Evolutionary conservation across 2,113 vertebrate species (phyloP), one percentile per base, ranked within the genome.

Genomic region (Azemiops feae): DNA sequence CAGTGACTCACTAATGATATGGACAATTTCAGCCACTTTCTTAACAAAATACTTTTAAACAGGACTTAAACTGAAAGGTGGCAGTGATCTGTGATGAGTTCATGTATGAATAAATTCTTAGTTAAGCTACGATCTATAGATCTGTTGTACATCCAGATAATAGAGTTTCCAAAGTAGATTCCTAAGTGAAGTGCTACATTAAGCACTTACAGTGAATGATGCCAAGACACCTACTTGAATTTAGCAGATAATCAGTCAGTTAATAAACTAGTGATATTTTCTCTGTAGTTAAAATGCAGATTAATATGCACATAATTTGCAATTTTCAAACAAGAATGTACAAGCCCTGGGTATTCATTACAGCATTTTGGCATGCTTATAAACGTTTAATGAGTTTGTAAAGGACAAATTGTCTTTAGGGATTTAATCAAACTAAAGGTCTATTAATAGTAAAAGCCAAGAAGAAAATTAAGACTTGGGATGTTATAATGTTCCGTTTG

Each of bases 341-440:
- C 92, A 96, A 93, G 93, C 86, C 95, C 91, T 45, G 27, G 93
- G 94, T 96, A 96, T 96, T 96, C 95, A 96, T 94, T 96, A 96
- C 95, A 93, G 94, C 96, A 97, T 94, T 95, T 93, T 97, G 98
- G 98, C 96, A 93, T 91, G 88, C 64, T 47, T 90, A 95, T 97
- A 97, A 97, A 97, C 96, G 95, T 96, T 96, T 97, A 97, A 94
- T 97, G 97, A 97, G 97, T 95, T 94, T 97, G 94, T 92, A 95
- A 97, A 97, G 97, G 96, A 97, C 97, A 97, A 92, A 95, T 94
- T 96, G 95, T 96, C 98, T 97, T 96, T 57, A 94, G 97, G 97
- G 97, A 97, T 93, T 96, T 92, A 87, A 93, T 93, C 93, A 95
- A 95, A 96, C 93, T 96, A 95, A 95, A 96, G 94, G 93, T 92